Conservation (phyloP, 2,888 invertebrate species). For the Agonopterix alstromeriana region DNA sequence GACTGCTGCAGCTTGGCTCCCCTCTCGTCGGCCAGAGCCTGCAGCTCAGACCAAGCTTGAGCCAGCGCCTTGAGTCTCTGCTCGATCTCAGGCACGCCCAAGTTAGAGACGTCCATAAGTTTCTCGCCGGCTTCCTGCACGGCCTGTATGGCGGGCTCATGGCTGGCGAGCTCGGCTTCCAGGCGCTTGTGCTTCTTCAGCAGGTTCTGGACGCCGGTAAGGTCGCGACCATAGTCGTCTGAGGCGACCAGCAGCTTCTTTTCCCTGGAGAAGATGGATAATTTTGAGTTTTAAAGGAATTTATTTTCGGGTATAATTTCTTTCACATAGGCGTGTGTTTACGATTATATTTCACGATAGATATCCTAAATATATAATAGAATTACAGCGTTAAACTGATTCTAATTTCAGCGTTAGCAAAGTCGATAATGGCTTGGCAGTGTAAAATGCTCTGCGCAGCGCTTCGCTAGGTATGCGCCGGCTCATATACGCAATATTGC, state of each 20-base stretch:
- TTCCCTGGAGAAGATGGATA: conserved; percentile 77
- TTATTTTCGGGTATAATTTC: too few relatives aligned
- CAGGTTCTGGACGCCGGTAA: conserved; percentile 98
- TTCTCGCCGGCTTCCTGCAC: conserved; percentile 88
- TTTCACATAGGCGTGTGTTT: too few relatives aligned
- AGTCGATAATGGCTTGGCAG: too few relatives aligned
- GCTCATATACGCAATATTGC: too few relatives aligned
- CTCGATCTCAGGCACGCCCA: conserved; percentile 95
- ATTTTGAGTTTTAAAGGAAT: too few relatives aligned
- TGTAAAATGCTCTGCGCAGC: too few relatives aligned
- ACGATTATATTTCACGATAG: too few relatives aligned
- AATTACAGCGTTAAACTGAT: too few relatives aligned
- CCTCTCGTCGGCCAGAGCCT: conserved; percentile 89
- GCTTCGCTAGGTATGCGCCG: too few relatives aligned
- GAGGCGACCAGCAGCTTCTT: conserved; percentile 98
- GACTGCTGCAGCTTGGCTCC: conserved; percentile 98
- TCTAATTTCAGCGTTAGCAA: too few relatives aligned
- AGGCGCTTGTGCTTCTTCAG: conserved; percentile 99
- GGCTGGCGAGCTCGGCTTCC: conserved; percentile 98
- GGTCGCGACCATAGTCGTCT: conserved; percentile 98
- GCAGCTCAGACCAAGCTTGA: conserved; percentile 94
- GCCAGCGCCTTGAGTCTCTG: conserved; percentile 89
- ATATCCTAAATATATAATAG: too few relatives aligned
- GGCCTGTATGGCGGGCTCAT: conserved; percentile 97
- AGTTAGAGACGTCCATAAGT: conserved; percentile 94